phyloP scores from a whole-genome alignment of 2,888 invertebrate genomes.

The Choreutis nemorana region DNA sequence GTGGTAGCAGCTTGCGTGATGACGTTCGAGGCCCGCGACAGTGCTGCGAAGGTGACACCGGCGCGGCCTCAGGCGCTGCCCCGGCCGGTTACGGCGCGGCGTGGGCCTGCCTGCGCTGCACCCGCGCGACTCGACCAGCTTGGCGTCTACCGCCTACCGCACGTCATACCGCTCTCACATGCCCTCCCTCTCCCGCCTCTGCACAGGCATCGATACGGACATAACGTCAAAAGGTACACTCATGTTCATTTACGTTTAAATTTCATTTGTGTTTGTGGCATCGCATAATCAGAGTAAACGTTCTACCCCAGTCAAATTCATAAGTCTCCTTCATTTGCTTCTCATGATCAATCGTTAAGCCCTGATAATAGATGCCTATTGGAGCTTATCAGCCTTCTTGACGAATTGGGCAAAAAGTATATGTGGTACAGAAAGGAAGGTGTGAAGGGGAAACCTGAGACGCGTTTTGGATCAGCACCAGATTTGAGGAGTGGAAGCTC shows the following conservation, averaged over 20 bases:
- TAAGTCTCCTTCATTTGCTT: too few relatives aligned
- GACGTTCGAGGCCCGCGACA: slow-evolving; percentile 97
- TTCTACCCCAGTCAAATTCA: too few relatives aligned
- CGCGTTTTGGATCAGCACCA: slow-evolving; percentile 69
- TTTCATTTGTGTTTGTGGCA: too few relatives aligned
- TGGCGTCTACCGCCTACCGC: slow-evolving; percentile 72
- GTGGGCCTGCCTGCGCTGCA: slow-evolving; percentile 53
- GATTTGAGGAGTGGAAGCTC: slow-evolving; percentile 54
- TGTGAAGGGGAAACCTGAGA: slow-evolving; percentile 32
- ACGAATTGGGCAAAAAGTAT: slow-evolving; percentile 31
- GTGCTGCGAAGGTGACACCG: slow-evolving; percentile 90
- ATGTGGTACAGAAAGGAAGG: slow-evolving; percentile 34
- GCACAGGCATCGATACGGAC: slow-evolving; percentile 48
- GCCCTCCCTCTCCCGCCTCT: slow-evolving; percentile 49
- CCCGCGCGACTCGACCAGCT: slow-evolving; percentile 71
- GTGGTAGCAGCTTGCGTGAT: slow-evolving; percentile 97
- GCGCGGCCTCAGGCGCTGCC: slow-evolving; percentile 68
- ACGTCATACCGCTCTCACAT: slow-evolving; percentile 48
- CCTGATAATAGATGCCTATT: too few relatives aligned
- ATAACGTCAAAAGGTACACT: slow-evolving; percentile 35
- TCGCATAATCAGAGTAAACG: too few relatives aligned
- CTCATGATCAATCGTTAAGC: too few relatives aligned
- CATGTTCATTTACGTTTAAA: slow-evolving; percentile 5
- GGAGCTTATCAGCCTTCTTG: too few relatives aligned
- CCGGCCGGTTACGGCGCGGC: slow-evolving; percentile 55